Conservation (phyloP, 2,113 vertebrate species). For the Meles meles region DNA sequence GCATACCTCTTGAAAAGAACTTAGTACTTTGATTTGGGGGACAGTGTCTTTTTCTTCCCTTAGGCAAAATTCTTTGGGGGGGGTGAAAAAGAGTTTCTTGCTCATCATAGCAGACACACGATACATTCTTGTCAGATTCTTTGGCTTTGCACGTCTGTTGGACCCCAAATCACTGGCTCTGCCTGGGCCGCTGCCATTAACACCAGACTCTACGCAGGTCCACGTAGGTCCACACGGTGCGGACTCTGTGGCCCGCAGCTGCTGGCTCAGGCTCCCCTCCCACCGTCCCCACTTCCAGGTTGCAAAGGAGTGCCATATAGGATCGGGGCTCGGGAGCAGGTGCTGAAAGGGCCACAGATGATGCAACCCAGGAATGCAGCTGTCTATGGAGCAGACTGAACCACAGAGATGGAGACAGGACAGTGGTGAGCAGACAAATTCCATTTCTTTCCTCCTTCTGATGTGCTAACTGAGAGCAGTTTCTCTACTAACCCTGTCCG, state of each 20-base stretch:
- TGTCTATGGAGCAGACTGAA: background rate
- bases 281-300: background rate
- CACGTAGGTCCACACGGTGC: background rate
- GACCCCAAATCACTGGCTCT: background rate
- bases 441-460: background rate
- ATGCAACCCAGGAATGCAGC: background rate
- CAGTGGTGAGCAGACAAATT: background rate
- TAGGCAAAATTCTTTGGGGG: background rate
- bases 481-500: background rate
- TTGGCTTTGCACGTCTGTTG: background rate
- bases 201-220: fast-evolving
- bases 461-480: background rate
- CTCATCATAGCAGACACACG: background rate
- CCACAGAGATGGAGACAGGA: background rate
- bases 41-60: background rate
- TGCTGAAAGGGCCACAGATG: background rate
- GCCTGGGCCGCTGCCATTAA: background rate
- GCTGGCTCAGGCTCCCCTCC: background rate
- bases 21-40: background rate
- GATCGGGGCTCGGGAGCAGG: background rate
- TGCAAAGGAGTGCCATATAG: fast-evolving
- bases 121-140: background rate
- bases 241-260: background rate
- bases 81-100: background rate
- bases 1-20: background rate